Percentiles rank a stretch among this genome's conserved stretches.
Evolutionary conservation across 2,888 invertebrate species (phyloP).

Genomic region (Therioaphis trifolii): DNA sequence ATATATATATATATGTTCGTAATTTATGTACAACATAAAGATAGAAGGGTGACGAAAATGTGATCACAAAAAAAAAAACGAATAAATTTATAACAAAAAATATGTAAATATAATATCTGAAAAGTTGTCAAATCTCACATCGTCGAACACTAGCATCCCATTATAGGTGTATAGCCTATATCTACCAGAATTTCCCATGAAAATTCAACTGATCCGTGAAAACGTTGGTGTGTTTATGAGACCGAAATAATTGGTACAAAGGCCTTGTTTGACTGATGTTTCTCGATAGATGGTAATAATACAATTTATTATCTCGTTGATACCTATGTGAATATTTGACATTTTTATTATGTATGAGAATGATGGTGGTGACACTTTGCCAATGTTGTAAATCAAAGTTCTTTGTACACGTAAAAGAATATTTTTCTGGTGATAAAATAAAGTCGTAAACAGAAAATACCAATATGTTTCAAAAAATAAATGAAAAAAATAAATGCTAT

Average conservation of each 20-base stretch:
- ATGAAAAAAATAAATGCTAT: no score
- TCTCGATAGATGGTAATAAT: slow-evolving; percentile 42
- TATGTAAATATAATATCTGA: slow-evolving; percentile 20
- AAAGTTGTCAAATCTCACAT: slow-evolving; percentile 16
- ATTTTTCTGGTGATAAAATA: no score
- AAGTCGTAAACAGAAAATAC: no score
- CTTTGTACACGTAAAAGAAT: no score
- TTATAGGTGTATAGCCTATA: slow-evolving; percentile 21
- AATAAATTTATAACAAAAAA: slow-evolving; percentile 3
- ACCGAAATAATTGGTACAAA: slow-evolving; percentile 61
- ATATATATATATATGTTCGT: no score
- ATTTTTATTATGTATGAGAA: slow-evolving; percentile 22
- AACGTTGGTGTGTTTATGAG: slow-evolving; percentile 50
- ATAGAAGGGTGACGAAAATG: no score
- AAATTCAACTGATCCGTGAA: slow-evolving; percentile 54
- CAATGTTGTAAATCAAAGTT: slow-evolving; percentile 19
- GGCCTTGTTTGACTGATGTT: slow-evolving; percentile 52
- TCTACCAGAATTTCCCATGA: background rate
- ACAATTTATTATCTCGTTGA: slow-evolving; percentile 49
- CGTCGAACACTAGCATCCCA: slow-evolving; percentile 26
- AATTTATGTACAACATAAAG: no score
- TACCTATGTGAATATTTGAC: slow-evolving; percentile 24
- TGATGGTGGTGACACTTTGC: background rate
- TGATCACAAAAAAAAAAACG: background rate
- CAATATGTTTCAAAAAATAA: no score